Base-by-base conservation (phyloP, 2,888 invertebrate genomes). In the Agrochola macilenta region DNA sequence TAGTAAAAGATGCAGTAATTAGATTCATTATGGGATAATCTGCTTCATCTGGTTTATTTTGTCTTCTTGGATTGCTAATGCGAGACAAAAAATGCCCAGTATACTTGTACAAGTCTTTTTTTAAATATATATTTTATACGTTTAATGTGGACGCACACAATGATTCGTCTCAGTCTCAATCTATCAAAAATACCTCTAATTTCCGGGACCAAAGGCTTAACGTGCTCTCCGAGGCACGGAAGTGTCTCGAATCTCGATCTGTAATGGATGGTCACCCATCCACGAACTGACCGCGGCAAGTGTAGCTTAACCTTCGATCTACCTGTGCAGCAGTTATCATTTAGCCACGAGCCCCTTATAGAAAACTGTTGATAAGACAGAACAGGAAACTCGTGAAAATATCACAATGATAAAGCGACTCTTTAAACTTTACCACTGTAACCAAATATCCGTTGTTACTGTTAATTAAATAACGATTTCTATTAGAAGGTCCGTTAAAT, bases 381-480 rank as follows among this genome's bases (percentile, higher is more conserved):
- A 73, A 54, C 20, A 39, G 65, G 63, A 77, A 78, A 58, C 17
- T 43, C 26, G 5, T 3, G 60, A 61, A 68, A 68, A 61, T 49
- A 63, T 73, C 54, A 57, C 11, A 79, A 17, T 64, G 30, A 57
- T 65, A 63, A 57, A 57, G 69, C 43, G 17, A 26, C 43, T 43
- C 57, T 68, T 74, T 64, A 26, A 69, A 69, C 63, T 58, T 58
- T 23, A 68, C 74, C 49, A 14, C 49, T 35, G 30, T 64, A 64
- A 69, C 57, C 57, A 68, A 74, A 68, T 54, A 79, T 66, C 23
- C 26, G 20, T 11, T 30, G 54, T 49, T 57, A 49, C 26, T 12
- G 71, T 69, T 74, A 79, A 82, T 79, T 69, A 69, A 78, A 71
- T 74, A 74, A 69, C 79, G 58, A 82, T 69, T 79, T 72, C 23